A percentile compares a stretch with the other conserved stretches of the same genome.
Evolutionary conservation across 2,888 invertebrate species (phyloP).

Genomic region (Calameuta pallipes): DNA sequence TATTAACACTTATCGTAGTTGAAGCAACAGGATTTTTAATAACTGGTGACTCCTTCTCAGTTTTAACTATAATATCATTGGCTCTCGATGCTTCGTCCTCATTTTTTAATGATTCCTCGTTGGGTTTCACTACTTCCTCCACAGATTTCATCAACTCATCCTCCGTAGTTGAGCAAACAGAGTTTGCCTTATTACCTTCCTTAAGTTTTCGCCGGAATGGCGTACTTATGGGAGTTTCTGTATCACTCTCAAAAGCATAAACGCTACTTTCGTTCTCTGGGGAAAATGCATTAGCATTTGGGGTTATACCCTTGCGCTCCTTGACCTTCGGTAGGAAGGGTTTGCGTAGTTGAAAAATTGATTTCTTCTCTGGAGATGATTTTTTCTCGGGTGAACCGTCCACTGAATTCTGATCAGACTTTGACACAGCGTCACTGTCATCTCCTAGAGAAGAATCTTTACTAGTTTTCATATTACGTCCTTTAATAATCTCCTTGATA

Average conservation of each 20-base stretch:
- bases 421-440: conserved; percentile 47
- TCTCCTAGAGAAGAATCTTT: conserved; percentile 39
- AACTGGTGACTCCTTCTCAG: conserved; percentile 31
- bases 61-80: conserved; percentile 9
- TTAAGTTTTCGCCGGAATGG: conserved; percentile 68
- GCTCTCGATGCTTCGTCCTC: background rate
- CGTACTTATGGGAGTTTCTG: conserved; percentile 70
- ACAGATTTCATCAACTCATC: conserved; percentile 63
- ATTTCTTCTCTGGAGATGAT: conserved; percentile 45
- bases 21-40: conserved; percentile 21
- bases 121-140: conserved; percentile 39
- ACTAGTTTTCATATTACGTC: conserved; percentile 58
- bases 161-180: conserved; percentile 55
- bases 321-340: conserved; percentile 72
- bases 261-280: conserved; percentile 78
- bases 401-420: conserved; percentile 50
- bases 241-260: conserved; percentile 78
- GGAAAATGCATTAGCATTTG: conserved; percentile 73
- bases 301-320: conserved; percentile 64
- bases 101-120: background rate
- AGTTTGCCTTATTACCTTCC: conserved; percentile 41
- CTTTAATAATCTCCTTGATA: conserved; percentile 45
- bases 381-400: conserved; percentile 49
- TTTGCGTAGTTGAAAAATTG: conserved; percentile 67
- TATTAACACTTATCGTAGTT: conserved; percentile 30